Evolutionary conservation across 2,888 invertebrate species (phyloP), one percentile per base, ranked within the genome.

Genomic region (Chaetoderma sp.): DNA sequence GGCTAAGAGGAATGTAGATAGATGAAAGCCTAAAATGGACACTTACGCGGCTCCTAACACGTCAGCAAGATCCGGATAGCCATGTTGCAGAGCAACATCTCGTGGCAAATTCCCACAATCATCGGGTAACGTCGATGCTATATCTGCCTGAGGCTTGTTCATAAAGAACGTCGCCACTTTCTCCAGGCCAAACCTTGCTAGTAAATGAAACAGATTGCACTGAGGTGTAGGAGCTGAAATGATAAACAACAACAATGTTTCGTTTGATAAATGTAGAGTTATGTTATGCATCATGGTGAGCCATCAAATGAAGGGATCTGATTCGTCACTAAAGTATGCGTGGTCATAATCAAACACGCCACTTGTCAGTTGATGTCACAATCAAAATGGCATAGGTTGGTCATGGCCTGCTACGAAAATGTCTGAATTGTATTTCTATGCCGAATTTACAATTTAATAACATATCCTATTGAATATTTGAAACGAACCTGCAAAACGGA

Each of bases 201-300:
- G 72, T 66, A 82, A 81, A 70, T 82, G 82, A 21, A 83, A 69
- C 39, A 83, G 61, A 0, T 78, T 79, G 63, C 80, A 80, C 30
- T 79, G 65, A 8, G 72, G 71, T 45, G 62, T 61, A 13, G 56
- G 58, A 21, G 61, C 73, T 74, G 60, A 25, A 69, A 69, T 1
- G 25, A 16, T 27, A 33, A 18, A 18, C 16, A 32, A 42, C 42
- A 42, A 2, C n/a, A n/a, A n/a, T n/a, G 23, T 45, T 18, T 23
- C 21, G 45, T 23, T 4, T 8, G 18, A 23, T 16, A 16, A 45
- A n/a, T 10, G n/a, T 39, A 39, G 10, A n/a, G 39, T 39, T 39
- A 39, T n/a, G n/a, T 39, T 13, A n/a, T 39, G 39, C n/a, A n/a
- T n/a, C n/a, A n/a, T n/a, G n/a, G n/a, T n/a, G 18, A 18, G 23